A percentile compares a stretch with the other conserved stretches of the same genome.
These are phyloP conservation scores for Cryptoblepharus egeriae DNA, from an alignment of 2,797 vertebrate species.

Conservation along the genomic window DNA sequence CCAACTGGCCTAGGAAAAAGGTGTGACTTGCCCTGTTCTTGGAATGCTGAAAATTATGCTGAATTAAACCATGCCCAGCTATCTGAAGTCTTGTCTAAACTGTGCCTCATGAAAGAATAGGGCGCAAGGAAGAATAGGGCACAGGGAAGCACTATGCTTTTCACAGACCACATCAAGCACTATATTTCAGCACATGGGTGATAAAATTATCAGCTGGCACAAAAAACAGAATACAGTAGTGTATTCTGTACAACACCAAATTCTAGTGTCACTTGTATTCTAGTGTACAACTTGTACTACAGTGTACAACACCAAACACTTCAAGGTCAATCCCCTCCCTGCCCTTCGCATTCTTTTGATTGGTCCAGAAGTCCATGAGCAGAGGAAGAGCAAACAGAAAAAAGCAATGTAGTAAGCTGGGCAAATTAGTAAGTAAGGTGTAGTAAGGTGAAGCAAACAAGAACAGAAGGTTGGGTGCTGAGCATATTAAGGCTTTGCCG, in stretches of 20 bases:
- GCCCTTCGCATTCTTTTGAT: background rate
- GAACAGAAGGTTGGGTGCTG: background rate
- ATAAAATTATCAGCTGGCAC: background rate
- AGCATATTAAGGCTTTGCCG: background rate
- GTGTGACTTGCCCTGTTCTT: too few species aligned
- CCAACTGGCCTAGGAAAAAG: too few species aligned
- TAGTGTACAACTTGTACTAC: too few species aligned
- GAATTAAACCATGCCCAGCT: background rate
- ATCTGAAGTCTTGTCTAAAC: background rate
- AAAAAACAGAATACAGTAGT: background rate
- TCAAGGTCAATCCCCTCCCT: background rate
- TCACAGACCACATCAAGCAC: background rate
- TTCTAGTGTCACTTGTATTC: too few species aligned
- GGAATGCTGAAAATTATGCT: background rate
- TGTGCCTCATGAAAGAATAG: background rate
- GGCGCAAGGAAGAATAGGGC: too few species aligned
- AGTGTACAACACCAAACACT: too few species aligned
- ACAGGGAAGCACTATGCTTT: background rate
- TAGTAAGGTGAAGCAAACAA: background rate
- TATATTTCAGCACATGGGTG: background rate
- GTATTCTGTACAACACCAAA: too few species aligned
- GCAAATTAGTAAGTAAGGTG: too few species aligned
- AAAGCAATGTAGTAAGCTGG: too few species aligned
- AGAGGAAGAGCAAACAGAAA: background rate
- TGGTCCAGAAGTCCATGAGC: constrained; percentile 7